phyloP scores from a whole-genome alignment of 1,140 invertebrate genomes.

The Drosophila bipectinata region DNA sequence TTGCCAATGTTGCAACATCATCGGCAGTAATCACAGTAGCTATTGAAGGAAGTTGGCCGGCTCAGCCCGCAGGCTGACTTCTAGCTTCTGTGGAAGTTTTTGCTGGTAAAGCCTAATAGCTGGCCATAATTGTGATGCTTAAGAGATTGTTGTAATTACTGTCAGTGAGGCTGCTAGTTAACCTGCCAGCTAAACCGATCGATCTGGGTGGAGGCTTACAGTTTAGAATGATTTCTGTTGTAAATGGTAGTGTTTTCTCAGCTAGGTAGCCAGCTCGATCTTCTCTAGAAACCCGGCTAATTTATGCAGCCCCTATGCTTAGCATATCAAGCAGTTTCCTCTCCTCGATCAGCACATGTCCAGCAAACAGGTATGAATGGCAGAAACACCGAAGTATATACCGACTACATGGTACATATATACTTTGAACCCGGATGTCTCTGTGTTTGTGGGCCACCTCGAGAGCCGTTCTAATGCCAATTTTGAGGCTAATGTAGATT shows the following conservation, averaged over 20 bases:
- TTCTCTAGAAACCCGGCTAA: conserved; percentile 35
- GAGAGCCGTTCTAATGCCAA: conserved; percentile 48
- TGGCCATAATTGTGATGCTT: conserved; percentile 27
- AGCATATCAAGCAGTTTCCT: conserved; percentile 68
- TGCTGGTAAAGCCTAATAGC: conserved; percentile 5
- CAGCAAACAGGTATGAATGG: conserved; percentile 53
- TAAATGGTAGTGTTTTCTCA: conserved; percentile 6
- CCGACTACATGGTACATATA: conserved; percentile 9
- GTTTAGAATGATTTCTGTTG: conserved; percentile 6
- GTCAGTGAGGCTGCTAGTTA: conserved; percentile 18
- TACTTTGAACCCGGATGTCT: conserved; percentile 65
- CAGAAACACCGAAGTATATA: conserved; percentile 3
- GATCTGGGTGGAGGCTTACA: background rate
- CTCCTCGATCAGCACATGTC: conserved; percentile 34
- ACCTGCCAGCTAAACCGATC: conserved; percentile 1
- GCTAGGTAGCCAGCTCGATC: conserved; percentile 10
- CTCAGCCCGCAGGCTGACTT: conserved; percentile 8
- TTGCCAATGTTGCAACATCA: conserved; percentile 53
- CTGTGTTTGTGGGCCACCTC: conserved; percentile 5
- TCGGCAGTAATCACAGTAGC: conserved; percentile 34
- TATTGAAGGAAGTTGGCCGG: conserved; percentile 27
- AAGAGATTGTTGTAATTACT: conserved; percentile 20
- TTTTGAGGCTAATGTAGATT: conserved; percentile 60
- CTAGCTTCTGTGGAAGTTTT: conserved; percentile 18
- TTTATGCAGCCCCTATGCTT: conserved; percentile 67